Conservation (phyloP, 2,797 vertebrate genomes). For the Leucoraja ocellata region DNA sequence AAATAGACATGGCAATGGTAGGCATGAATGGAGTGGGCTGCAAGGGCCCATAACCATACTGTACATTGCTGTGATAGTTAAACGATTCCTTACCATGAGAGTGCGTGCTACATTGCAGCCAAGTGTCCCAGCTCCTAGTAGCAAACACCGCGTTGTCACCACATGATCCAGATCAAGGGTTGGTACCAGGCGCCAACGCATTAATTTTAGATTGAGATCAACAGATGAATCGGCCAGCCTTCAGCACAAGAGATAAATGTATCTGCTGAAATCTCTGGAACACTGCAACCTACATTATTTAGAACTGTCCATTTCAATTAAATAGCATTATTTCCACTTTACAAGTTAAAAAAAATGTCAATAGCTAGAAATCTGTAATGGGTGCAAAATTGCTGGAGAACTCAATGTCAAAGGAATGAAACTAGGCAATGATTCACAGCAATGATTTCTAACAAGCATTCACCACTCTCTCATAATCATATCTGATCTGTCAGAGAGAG, state of each 20-base stretch:
- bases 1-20: too few species aligned
- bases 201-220: conserved; percentile 91
- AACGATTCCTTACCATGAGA: conserved; percentile 71
- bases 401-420: too few species aligned
- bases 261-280: neutral
- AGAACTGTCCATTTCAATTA: neutral
- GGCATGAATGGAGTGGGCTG: too few species aligned
- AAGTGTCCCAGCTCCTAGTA: conserved; percentile 89
- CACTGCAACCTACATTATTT: neutral
- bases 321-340: neutral
- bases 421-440: too few species aligned
- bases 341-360: too few species aligned
- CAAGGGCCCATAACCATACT: too few species aligned
- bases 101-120: conserved; percentile 91
- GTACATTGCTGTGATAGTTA: too few species aligned
- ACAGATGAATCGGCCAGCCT: conserved; percentile 97
- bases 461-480: too few species aligned
- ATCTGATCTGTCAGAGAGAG: too few species aligned
- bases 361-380: too few species aligned
- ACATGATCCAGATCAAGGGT: conserved; percentile 88
- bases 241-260: conserved; percentile 19
- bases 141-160: conserved; percentile 78
- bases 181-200: conserved; percentile 95
- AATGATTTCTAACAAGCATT: too few species aligned
- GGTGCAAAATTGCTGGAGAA: too few species aligned